Percentiles rank a stretch among this genome's conserved stretches.
Evolutionary conservation across 37 sponge, comb jelly and placozoan genomes (phyloP).

Genomic region (Chondrosia reniformis): DNA sequence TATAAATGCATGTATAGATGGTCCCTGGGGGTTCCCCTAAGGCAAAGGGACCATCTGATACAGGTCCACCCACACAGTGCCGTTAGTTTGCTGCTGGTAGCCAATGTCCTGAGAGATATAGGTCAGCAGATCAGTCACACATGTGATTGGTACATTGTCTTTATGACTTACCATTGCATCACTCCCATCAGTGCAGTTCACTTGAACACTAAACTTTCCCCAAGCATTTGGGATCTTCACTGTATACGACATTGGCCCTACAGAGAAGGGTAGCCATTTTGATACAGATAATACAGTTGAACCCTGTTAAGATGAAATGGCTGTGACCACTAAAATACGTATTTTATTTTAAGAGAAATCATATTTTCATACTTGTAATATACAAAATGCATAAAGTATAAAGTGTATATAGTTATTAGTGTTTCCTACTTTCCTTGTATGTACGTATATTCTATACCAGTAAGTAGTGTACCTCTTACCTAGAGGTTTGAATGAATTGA

Average conservation of each 20-base stretch:
- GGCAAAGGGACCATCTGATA: slow-evolving; percentile 17
- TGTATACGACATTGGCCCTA: not conserved
- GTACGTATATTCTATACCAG: too few relatives aligned
- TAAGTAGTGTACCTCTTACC: not conserved
- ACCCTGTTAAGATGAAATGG: too few relatives aligned
- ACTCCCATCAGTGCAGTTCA: not conserved
- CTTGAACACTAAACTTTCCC: slow-evolving; percentile 8
- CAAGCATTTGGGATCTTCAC: not conserved
- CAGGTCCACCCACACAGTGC: slow-evolving; percentile 28
- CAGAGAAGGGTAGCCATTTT: not conserved
- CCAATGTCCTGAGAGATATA: not conserved
- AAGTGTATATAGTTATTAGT: too few relatives aligned
- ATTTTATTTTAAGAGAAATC: too few relatives aligned
- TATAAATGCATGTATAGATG: too few relatives aligned
- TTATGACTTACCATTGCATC: not conserved
- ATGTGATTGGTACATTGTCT: not conserved
- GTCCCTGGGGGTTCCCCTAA: too few relatives aligned
- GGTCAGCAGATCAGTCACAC: not conserved
- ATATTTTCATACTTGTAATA: too few relatives aligned
- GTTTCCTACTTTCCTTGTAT: too few relatives aligned
- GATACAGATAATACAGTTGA: too few relatives aligned
- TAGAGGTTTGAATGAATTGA: not conserved
- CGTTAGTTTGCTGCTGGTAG: slow-evolving; percentile 20
- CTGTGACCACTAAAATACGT: too few relatives aligned
- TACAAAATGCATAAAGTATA: too few relatives aligned